Percentiles rank a stretch among this genome's conserved stretches.
Conservation (phyloP, 2,797 vertebrate species). For the Urophycis tenuis region DNA sequence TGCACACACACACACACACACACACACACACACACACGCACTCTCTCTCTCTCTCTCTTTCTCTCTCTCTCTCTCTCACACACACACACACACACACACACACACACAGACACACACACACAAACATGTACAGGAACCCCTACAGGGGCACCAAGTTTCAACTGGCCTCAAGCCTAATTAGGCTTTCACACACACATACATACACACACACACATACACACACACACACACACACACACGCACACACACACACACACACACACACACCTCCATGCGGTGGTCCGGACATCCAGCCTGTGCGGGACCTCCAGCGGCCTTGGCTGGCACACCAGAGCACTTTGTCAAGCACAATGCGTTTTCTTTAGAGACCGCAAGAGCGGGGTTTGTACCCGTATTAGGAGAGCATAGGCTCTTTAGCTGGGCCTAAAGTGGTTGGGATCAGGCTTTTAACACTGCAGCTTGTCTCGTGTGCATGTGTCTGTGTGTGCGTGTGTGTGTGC, state of each 20-base stretch:
- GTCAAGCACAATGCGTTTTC: constrained; percentile 41
- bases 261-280: neutral
- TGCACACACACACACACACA: neutral
- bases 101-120: neutral
- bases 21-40: neutral
- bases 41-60: too few relatives aligned
- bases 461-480: neutral
- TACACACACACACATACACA: neutral
- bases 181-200: constrained; percentile 21
- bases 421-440: neutral
- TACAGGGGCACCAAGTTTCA: constrained; percentile 39
- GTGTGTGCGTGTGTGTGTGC: neutral
- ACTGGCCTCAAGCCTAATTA: constrained; percentile 56
- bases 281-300: constrained; percentile 51
- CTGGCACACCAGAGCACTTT: constrained; percentile 57
- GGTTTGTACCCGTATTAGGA: neutral
- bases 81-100: neutral
- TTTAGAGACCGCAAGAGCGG: constrained; percentile 4
- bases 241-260: neutral
- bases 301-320: constrained; percentile 57
- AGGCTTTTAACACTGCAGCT: neutral
- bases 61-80: too few relatives aligned
- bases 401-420: neutral
- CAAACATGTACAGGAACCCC: constrained; percentile 10
- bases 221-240: constrained; percentile 1